These are phyloP conservation scores for Oscheius onirici DNA, from an alignment of 2,888 invertebrate species.

Conservation along the genomic window DNA sequence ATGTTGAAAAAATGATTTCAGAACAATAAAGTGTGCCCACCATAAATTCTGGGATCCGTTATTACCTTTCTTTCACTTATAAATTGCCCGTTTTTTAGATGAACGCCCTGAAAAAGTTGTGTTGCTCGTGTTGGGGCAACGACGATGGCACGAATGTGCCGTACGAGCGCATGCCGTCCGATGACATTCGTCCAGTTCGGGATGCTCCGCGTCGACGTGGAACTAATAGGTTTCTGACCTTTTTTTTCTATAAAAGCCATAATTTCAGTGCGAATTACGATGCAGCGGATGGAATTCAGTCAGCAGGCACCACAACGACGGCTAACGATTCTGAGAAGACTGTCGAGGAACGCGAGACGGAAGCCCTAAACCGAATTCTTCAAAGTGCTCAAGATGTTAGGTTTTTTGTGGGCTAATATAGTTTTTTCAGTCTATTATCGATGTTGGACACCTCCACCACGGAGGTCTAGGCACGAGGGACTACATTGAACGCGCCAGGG, in stretches of 20 bases:
- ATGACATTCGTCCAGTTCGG: not conserved
- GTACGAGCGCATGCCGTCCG: not conserved
- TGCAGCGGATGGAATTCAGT: not conserved
- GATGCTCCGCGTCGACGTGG: not conserved
- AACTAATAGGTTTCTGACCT: not conserved
- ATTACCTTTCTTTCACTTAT: too few species aligned
- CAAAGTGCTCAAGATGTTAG: conserved; percentile 23
- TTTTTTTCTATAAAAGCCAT: not conserved
- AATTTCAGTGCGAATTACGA: not conserved
- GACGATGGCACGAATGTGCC: conserved; percentile 4
- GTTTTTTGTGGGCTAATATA: not conserved
- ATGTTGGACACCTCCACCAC: conserved; percentile 27
- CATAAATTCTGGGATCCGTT: too few species aligned
- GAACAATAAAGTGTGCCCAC: too few species aligned
- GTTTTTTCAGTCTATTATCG: conserved; percentile 31
- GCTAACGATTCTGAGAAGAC: not conserved
- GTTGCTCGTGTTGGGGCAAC: conserved; percentile 1
- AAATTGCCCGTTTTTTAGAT: too few species aligned
- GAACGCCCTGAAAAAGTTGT: conserved; percentile 5
- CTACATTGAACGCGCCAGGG: conserved; percentile 30
- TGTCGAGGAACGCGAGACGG: conserved; percentile 6
- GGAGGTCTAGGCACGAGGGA: conserved; percentile 11
- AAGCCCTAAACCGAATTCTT: conserved; percentile 24
- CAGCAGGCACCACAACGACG: not conserved
- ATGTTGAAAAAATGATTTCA: too few species aligned